Evolutionary conservation across 1,140 invertebrate species (phyloP), one percentile per base, ranked within the genome.

Genomic region (Episyrphus balteatus): DNA sequence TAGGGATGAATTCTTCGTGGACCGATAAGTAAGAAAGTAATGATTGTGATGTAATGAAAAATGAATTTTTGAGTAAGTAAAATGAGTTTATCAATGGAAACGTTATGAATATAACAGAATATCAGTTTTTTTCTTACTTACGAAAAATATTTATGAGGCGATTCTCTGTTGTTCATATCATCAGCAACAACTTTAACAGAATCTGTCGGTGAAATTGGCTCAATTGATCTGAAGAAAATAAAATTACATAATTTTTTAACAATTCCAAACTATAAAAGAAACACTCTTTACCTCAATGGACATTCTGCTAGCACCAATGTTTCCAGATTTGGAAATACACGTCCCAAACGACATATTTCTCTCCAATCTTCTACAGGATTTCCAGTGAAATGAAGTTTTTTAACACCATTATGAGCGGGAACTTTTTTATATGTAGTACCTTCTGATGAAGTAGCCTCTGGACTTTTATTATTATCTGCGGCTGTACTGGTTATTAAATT

Each of bases 271-370:
- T 36, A 21, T n/a, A n/a, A n/a, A n/a, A n/a, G n/a, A 26, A 26
- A 26, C 8, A 26, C 8, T 8, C 21, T 26, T 45, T 38, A 43
- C 32, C 40, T 72, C 45, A 90, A 72, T 7, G 86, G 84, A 70
- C 88, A 92, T 52, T 94, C 88, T 18, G 89, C 89, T 5, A 92
- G 70, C 5, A 92, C 80, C 26, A 96, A 70, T 1, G 82, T 82
- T 66, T 92, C 83, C 45, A 95, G 66, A 53, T 81, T 82, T 0
- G 91, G 90, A 69, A 95, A 95, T 6, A 80, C 74, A 47, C 81
- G 78, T 8, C 90, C 90, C 32, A 95, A 63, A 61, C 89, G 88
- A 26, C 77, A 80, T 17, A 94, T 79, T 65, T 92, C 86, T 45
- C 70, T 70, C 90, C 90, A 94, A 51, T 77, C 73, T 42, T 77